phyloP scores from a whole-genome alignment of 2,113 vertebrate genomes.

The Campylomormyrus numenius region DNA sequence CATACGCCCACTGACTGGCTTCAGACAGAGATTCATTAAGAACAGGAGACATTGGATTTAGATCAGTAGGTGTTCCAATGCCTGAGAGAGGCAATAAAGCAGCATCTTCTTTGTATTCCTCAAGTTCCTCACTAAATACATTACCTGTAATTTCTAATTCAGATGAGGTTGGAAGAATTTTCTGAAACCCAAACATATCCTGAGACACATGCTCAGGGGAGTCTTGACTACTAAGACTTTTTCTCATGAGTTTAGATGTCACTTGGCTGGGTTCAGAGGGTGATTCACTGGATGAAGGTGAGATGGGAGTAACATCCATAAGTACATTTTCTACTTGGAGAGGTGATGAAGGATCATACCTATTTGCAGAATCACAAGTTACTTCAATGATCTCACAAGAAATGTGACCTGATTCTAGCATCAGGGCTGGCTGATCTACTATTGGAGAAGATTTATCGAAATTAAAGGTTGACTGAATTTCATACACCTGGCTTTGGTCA shows the following conservation, averaged over 20 bases:
- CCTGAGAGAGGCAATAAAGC: neutral
- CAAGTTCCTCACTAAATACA: neutral
- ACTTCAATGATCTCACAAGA: neutral
- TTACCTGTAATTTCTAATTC: neutral
- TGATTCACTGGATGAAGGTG: neutral
- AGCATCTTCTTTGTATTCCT: neutral
- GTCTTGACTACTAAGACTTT: neutral
- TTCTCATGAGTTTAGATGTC: neutral
- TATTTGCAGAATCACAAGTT: neutral
- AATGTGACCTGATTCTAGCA: neutral
- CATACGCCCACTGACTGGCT: neutral
- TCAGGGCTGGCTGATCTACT: neutral
- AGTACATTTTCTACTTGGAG: neutral
- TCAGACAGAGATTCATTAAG: neutral
- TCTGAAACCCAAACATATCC: neutral
- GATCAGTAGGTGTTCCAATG: neutral
- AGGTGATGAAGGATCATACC: neutral
- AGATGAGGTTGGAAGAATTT: neutral
- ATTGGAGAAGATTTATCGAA: neutral
- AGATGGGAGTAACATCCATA: neutral
- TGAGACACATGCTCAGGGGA: neutral
- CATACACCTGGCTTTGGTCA: neutral
- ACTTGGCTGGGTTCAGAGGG: constrained; percentile 1
- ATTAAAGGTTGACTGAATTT: neutral
- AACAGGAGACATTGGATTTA: neutral